These are phyloP conservation scores for Merops nubicus DNA, from an alignment of 2,113 vertebrate species.

Conservation along the genomic window DNA sequence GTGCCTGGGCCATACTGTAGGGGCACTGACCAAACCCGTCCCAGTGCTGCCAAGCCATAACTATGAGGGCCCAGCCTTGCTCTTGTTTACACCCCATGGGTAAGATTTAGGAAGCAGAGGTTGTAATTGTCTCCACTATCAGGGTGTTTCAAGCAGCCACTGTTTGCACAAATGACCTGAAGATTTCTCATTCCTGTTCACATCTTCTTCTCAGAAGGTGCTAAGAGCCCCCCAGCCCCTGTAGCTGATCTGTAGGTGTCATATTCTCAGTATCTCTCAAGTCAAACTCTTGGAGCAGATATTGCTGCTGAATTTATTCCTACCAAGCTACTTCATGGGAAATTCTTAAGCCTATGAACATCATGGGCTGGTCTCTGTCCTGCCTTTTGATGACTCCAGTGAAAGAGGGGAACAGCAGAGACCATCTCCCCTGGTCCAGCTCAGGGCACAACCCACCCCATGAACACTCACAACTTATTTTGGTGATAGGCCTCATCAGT, in stretches of 20 bases:
- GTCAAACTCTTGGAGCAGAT: neutral
- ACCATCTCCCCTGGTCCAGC: neutral
- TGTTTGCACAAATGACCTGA: neutral
- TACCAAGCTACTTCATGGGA: neutral
- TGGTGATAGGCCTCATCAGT: neutral
- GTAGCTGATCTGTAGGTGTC: neutral
- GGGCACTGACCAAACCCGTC: neutral
- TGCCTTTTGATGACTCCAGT: neutral
- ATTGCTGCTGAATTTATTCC: neutral
- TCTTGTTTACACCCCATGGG: neutral
- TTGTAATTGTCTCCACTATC: neutral
- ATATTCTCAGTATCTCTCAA: neutral
- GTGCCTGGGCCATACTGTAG: fast-evolving
- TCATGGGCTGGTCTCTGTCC: neutral
- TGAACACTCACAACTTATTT: neutral
- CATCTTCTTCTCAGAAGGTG: neutral
- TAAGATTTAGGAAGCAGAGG: neutral
- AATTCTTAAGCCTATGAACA: neutral
- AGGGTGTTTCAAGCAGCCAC: neutral
- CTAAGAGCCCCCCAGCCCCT: neutral
- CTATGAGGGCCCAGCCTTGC: neutral
- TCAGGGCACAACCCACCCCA: neutral
- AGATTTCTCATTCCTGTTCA: neutral
- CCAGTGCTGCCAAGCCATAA: neutral
- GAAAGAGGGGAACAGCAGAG: neutral